A percentile compares a stretch with the other conserved stretches of the same genome.
phyloP scores from a whole-genome alignment of 2,888 invertebrate genomes.

The Euzophera pinguis region DNA sequence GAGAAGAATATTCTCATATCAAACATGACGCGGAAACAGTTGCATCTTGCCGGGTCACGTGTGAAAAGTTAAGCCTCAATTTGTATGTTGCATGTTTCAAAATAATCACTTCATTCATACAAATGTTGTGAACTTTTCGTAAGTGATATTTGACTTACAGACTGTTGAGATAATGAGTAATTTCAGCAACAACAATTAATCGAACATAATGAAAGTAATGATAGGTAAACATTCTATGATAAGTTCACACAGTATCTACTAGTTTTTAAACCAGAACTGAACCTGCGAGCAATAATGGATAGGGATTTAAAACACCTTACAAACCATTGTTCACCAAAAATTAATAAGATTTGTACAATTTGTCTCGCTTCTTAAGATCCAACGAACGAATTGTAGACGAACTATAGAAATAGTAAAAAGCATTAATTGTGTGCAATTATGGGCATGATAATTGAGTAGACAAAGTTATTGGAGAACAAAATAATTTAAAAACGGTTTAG shows the following conservation, averaged over 20 bases:
- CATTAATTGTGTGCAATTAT: not conserved
- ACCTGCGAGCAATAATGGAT: too few species aligned
- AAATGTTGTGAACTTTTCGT: slow-evolving; percentile 49
- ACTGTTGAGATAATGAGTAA: slow-evolving; percentile 59
- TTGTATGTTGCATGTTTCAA: slow-evolving; percentile 42
- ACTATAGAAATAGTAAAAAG: not conserved
- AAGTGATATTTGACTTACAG: slow-evolving; percentile 48
- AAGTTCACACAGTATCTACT: too few species aligned
- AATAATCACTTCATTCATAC: slow-evolving; percentile 58
- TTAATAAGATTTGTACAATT: not conserved
- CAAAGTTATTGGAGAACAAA: slow-evolving; percentile 4
- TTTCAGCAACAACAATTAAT: too few species aligned
- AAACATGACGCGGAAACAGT: slow-evolving; percentile 37
- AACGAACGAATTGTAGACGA: not conserved
- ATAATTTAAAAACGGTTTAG: not conserved
- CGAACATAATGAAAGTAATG: too few species aligned
- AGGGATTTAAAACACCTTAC: too few species aligned
- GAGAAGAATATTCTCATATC: slow-evolving; percentile 24
- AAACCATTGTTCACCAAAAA: not conserved
- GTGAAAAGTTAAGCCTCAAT: slow-evolving; percentile 44
- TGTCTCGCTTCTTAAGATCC: not conserved
- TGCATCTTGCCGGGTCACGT: slow-evolving; percentile 38
- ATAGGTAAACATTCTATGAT: too few species aligned
- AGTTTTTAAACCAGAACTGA: too few species aligned
- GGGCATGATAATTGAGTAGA: slow-evolving; percentile 4